Conservation (phyloP, 2,888 invertebrate genomes). For the Sceliomorpha sp. region DNA sequence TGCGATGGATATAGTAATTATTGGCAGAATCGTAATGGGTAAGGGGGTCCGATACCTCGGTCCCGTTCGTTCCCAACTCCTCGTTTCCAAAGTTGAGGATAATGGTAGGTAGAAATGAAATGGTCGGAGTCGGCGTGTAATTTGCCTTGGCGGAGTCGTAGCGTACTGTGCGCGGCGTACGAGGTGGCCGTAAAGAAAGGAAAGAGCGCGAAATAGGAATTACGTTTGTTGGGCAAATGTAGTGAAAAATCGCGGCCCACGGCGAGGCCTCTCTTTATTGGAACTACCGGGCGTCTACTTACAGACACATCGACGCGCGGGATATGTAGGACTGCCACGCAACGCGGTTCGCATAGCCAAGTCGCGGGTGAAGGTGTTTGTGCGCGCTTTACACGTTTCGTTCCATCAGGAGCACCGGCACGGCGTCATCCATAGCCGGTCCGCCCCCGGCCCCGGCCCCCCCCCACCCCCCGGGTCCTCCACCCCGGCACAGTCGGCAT, state of each 20-base stretch:
- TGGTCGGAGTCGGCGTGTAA: conserved; percentile 50
- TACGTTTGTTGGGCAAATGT: conserved; percentile 67
- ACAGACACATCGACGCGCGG: conserved; percentile 42
- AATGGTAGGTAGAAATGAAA: conserved; percentile 57
- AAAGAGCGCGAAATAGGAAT: conserved; percentile 44
- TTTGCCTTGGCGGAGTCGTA: conserved; percentile 53
- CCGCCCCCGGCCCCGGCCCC: too few relatives aligned
- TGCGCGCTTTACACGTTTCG: conserved; percentile 33
- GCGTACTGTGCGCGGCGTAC: too few relatives aligned
- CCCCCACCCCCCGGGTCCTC: too few relatives aligned
- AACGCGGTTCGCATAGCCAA: conserved; percentile 20
- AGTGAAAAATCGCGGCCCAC: conserved; percentile 68
- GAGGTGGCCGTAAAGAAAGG: conserved; percentile 28
- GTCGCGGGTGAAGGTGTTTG: conserved; percentile 12
- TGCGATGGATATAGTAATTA: too few relatives aligned
- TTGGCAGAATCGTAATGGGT: too few relatives aligned
- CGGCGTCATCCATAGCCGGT: conserved; percentile 48
- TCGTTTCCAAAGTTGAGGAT: conserved; percentile 40
- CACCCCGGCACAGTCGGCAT: conserved; percentile 46
- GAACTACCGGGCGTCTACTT: conserved; percentile 45
- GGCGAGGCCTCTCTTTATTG: conserved; percentile 47
- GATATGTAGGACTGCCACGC: conserved; percentile 38
- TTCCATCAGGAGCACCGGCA: conserved; percentile 23
- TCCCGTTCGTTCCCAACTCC: conserved; percentile 32
- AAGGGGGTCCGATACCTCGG: conserved; percentile 8